These are phyloP conservation scores for Cephus pulcher DNA, from an alignment of 2,888 invertebrate genomes.

Conservation along the genomic window DNA sequence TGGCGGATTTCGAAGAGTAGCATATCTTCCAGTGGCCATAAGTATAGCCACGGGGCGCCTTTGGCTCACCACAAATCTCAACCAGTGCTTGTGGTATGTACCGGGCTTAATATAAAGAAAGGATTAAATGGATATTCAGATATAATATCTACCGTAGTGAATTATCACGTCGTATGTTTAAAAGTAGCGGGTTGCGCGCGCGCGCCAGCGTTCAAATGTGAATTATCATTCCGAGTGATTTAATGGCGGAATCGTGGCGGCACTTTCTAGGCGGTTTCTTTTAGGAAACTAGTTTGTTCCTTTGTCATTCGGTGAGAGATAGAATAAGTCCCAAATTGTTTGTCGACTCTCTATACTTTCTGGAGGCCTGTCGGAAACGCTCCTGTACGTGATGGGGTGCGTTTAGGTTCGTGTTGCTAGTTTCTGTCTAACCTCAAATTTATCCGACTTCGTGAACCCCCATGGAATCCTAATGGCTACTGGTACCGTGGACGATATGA, in stretches of 20 bases:
- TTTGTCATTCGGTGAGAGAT: neutral
- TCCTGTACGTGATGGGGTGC: neutral
- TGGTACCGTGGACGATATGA: slow-evolving; percentile 39
- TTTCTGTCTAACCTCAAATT: too few species aligned
- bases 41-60: slow-evolving; percentile 49
- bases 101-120: slow-evolving; percentile 47
- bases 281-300: neutral
- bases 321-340: neutral
- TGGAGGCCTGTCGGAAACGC: too few species aligned
- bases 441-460: too few species aligned
- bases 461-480: neutral
- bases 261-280: neutral
- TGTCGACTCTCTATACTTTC: too few species aligned
- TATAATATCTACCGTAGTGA: slow-evolving; percentile 50
- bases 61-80: slow-evolving; percentile 49
- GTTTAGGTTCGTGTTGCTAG: neutral
- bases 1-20: neutral
- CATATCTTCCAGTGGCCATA: slow-evolving; percentile 31
- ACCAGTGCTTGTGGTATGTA: slow-evolving; percentile 13
- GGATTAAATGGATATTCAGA: slow-evolving; percentile 53
- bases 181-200: slow-evolving; percentile 29
- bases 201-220: slow-evolving; percentile 16
- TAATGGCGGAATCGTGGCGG: slow-evolving; percentile 34
- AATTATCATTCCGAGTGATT: slow-evolving; percentile 55
- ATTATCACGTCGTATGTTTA: slow-evolving; percentile 53